A percentile compares a stretch with the other conserved stretches of the same genome.
Conservation (phyloP, 1,140 invertebrate genomes). For the Formica selysi region DNA sequence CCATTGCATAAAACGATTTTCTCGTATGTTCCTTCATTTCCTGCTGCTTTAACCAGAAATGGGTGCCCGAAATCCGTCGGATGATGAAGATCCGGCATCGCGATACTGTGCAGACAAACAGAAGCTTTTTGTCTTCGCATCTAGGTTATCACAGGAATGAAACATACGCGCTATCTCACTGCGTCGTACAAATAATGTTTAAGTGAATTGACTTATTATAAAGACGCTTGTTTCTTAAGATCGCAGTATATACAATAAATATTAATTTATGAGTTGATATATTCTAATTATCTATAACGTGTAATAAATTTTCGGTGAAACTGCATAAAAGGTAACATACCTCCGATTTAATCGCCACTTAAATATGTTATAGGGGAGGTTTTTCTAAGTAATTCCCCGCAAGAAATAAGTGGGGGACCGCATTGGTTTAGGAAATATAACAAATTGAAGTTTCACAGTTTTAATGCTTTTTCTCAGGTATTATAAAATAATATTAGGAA, state of each 20-base stretch:
- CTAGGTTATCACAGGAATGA: conserved; percentile 74
- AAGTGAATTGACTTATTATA: background rate
- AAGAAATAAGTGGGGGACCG: no score
- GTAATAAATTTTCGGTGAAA: background rate
- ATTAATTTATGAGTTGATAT: conserved; percentile 1
- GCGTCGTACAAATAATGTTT: conserved; percentile 21
- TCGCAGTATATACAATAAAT: background rate
- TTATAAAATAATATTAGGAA: no score
- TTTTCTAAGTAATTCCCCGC: no score
- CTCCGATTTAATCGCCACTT: no score
- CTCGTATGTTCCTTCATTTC: conserved; percentile 3
- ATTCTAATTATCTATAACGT: background rate
- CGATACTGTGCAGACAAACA: conserved; percentile 49
- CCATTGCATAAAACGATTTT: background rate
- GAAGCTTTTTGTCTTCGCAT: conserved; percentile 74
- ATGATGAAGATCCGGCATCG: conserved; percentile 66
- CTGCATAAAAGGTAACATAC: no score
- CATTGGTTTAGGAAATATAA: no score
- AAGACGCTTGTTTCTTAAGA: background rate
- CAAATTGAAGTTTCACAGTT: no score
- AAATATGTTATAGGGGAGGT: no score
- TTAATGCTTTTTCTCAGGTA: no score
- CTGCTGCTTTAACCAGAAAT: conserved; percentile 42
- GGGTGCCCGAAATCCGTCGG: conserved; percentile 51
- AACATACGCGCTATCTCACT: conserved; percentile 40